These are phyloP conservation scores for Dryobates pubescens DNA, from an alignment of 2,797 vertebrate genomes.

Conservation along the genomic window DNA sequence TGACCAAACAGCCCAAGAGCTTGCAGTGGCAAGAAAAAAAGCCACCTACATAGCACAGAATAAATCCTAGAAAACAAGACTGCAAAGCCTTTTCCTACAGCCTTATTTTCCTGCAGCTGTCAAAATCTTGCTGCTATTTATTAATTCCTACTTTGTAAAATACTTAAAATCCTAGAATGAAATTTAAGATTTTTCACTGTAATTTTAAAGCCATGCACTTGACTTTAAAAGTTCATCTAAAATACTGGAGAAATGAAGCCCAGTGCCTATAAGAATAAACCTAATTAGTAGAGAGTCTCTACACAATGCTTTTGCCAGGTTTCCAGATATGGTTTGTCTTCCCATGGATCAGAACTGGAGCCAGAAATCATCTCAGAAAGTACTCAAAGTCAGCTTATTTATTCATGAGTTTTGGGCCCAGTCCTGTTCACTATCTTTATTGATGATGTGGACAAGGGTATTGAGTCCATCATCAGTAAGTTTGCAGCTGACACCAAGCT, in stretches of 20 bases:
- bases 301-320: background rate
- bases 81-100: background rate
- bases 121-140: background rate
- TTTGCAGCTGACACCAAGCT: no score
- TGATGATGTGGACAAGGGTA: no score
- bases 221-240: background rate
- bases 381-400: background rate
- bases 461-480: no score
- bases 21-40: background rate
- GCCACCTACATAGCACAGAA: background rate
- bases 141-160: background rate
- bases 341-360: background rate
- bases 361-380: background rate
- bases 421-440: no score
- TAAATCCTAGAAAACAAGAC: background rate
- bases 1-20: background rate
- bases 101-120: background rate
- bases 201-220: background rate
- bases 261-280: background rate
- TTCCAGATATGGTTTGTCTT: background rate
- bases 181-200: background rate
- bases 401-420: background rate
- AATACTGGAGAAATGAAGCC: background rate
- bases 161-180: background rate
- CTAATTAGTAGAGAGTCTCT: background rate